Percentiles rank a stretch among this genome's conserved stretches.
Conservation (phyloP, 2,888 invertebrate species). For the Thysanoteuthis rhombus region DNA sequence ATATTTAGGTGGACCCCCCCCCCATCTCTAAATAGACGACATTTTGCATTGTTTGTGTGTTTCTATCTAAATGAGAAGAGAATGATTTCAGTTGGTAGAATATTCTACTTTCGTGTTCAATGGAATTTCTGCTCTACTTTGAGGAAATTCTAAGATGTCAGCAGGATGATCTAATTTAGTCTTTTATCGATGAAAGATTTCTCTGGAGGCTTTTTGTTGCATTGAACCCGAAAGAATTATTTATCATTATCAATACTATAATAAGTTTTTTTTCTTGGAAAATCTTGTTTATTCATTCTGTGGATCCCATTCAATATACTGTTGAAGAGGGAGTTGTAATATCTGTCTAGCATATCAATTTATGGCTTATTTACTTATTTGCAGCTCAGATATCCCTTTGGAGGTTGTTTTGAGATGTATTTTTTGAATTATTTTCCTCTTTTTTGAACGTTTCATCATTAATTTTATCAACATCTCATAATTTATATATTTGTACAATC, state of each 20-base stretch:
- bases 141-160: neutral
- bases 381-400: neutral
- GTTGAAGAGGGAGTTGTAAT: neutral
- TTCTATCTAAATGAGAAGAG: no score
- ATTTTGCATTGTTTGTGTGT: no score
- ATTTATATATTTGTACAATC: neutral
- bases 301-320: neutral
- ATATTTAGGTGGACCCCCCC: no score
- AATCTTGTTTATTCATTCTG: neutral
- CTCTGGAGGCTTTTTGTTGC: neutral
- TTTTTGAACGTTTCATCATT: neutral
- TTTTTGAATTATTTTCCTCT: neutral
- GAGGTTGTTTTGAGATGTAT: neutral
- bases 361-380: neutral
- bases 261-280: neutral
- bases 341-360: neutral
- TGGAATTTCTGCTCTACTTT: neutral
- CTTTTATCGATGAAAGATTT: neutral
- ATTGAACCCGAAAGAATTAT: no score
- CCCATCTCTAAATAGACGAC: no score
- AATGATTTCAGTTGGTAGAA: neutral
- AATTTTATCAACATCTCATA: neutral
- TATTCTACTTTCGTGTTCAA: neutral
- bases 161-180: neutral
- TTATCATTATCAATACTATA: neutral